Evolutionary conservation across 2,113 vertebrate species (phyloP), one percentile per base, ranked within the genome.

Genomic region (Eupsittula cactorum): DNA sequence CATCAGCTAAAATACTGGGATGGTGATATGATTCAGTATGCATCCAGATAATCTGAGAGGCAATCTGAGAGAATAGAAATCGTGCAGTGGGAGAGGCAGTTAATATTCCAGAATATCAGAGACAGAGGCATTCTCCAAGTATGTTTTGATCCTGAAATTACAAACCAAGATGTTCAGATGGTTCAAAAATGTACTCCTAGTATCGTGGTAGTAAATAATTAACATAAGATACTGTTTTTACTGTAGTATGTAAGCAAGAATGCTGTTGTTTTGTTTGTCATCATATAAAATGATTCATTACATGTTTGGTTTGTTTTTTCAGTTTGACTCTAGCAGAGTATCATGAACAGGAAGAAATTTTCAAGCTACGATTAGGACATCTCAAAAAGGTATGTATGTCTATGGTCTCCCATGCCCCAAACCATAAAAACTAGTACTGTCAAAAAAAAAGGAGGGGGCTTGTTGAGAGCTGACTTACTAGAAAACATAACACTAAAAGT

Each of bases 321-420:
- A 99, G 99, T 98, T 98, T 99, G 96, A 99, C 99, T 79, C 96
- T 99, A 97, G 99, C 99, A 91, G 99, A 99, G 95, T 99, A 99
- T 97, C 99, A 99, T 8, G 99, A 99, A 97, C 99, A 99, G 97
- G 99, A 99, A 98, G 99, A 99, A 98, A 99, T 99, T 97, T 99
- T 99, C 98, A 99, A 99, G 96, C 98, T 99, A 95, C 98, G 99
- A 94, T 98, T 99, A 91, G 99, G 99, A 96, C 99, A 99, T 98
- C 99, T 99, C 93, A 99, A 99, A 98, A 99, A 99, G 99, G 99
- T 99, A 97, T 47, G 97, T 95, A 75, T 50, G 97, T 95, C 73
- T 77, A 1, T n/a, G 57, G 6, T 69, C 11, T 59, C 57, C 59
- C 13, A 10, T 13, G 7, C 28, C 11, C 15, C 21, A 60, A 86